Evolutionary conservation across 1,140 invertebrate genomes (phyloP).

Genomic region (Caerostris darwini): DNA sequence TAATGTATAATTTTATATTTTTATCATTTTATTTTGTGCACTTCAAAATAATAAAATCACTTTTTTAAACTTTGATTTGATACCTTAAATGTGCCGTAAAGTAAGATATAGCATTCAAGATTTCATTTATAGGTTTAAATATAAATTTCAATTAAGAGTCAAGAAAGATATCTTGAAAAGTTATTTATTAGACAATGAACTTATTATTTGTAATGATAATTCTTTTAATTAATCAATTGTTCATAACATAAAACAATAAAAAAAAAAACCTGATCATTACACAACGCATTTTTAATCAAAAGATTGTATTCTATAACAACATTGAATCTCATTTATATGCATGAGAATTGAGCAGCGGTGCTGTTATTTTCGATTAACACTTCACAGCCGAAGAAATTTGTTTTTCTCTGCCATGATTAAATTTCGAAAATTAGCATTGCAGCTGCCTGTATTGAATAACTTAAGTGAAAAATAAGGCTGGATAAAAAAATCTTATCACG

Average conservation of each 20-base stretch:
- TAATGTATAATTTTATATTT: too few species aligned
- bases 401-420: not conserved
- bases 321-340: constrained; percentile 23
- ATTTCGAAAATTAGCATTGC: constrained; percentile 26
- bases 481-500: not conserved
- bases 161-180: not conserved
- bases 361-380: not conserved
- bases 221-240: not conserved
- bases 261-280: not conserved
- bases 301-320: not conserved
- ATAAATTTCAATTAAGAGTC: not conserved
- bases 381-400: not conserved
- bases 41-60: too few species aligned
- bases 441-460: constrained; percentile 15
- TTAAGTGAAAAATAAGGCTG: not conserved
- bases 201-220: not conserved
- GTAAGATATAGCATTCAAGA: not conserved
- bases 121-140: not conserved
- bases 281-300: not conserved
- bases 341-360: not conserved
- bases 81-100: not conserved
- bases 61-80: too few species aligned
- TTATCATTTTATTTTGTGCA: too few species aligned
- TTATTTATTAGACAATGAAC: not conserved
- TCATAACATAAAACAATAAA: too few species aligned